These are phyloP conservation scores for Zaprionus lachaisei DNA, from an alignment of 1,140 invertebrate genomes.

Conservation along the genomic window DNA sequence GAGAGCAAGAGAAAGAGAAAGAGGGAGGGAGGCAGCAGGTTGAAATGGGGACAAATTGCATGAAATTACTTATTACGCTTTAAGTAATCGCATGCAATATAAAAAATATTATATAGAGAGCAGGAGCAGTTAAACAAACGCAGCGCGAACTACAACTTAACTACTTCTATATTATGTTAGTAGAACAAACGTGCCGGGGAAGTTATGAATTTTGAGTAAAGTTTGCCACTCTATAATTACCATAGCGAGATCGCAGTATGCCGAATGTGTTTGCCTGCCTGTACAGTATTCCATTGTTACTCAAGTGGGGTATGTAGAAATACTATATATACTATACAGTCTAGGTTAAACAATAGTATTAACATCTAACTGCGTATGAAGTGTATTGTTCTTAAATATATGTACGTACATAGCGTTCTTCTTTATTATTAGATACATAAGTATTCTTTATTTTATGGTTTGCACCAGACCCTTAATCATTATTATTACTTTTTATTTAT, in stretches of 20 bases:
- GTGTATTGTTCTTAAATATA: background rate
- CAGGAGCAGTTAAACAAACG: slow-evolving; percentile 18
- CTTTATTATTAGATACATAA: background rate
- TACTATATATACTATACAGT: background rate
- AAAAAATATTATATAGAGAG: slow-evolving; percentile 31
- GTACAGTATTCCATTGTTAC: background rate
- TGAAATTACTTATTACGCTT: slow-evolving; percentile 72
- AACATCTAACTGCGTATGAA: background rate
- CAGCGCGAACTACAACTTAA: background rate
- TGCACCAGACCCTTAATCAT: no score
- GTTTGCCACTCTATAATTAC: background rate
- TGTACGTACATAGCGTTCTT: background rate
- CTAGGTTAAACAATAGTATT: background rate
- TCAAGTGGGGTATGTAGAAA: background rate
- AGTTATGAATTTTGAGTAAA: background rate
- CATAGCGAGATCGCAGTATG: background rate
- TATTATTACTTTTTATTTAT: no score
- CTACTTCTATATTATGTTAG: background rate
- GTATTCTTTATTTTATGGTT: no score
- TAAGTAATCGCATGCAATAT: slow-evolving; percentile 57
- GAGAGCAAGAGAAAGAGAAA: background rate
- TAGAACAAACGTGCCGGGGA: background rate
- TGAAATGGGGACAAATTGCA: slow-evolving; percentile 55
- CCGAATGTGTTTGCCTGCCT: background rate
- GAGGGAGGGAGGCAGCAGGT: background rate